phyloP scores from a whole-genome alignment of 1,140 invertebrate species.

The Ceratina calcarata region DNA sequence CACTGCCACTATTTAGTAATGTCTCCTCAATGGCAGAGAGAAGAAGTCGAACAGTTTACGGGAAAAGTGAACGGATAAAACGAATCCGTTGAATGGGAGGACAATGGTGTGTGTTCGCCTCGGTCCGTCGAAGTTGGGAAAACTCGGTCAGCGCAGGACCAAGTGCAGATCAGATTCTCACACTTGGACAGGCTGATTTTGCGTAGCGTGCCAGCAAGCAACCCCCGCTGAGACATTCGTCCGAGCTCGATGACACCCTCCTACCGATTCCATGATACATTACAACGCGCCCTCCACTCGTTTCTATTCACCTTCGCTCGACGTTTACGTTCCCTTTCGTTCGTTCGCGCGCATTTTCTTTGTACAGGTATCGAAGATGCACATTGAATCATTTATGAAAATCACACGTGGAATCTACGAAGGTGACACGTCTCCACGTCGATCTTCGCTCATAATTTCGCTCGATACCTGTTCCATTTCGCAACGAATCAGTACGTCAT shows the following conservation, averaged over 20 bases:
- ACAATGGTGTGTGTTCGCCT: neutral
- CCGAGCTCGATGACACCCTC: constrained; percentile 68
- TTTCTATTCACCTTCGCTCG: constrained; percentile 37
- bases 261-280: constrained; percentile 68
- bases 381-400: too few species aligned
- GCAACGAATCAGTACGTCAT: too few species aligned
- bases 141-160: constrained; percentile 56
- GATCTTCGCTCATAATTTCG: too few species aligned
- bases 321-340: constrained; percentile 13
- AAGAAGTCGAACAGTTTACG: too few species aligned
- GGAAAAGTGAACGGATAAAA: too few species aligned
- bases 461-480: too few species aligned
- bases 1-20: too few species aligned
- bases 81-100: too few species aligned
- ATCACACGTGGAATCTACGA: too few species aligned
- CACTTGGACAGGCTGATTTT: constrained; percentile 49
- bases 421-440: too few species aligned
- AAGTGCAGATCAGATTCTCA: constrained; percentile 57
- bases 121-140: neutral
- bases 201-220: constrained; percentile 50
- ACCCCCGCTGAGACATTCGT: constrained; percentile 70
- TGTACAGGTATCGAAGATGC: neutral
- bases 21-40: too few species aligned
- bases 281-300: constrained; percentile 47
- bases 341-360: neutral